Percentiles rank a stretch among this genome's conserved stretches.
Evolutionary conservation across 1,140 invertebrate species (phyloP).

Genomic region (Stenopsyche tienmushanensis): DNA sequence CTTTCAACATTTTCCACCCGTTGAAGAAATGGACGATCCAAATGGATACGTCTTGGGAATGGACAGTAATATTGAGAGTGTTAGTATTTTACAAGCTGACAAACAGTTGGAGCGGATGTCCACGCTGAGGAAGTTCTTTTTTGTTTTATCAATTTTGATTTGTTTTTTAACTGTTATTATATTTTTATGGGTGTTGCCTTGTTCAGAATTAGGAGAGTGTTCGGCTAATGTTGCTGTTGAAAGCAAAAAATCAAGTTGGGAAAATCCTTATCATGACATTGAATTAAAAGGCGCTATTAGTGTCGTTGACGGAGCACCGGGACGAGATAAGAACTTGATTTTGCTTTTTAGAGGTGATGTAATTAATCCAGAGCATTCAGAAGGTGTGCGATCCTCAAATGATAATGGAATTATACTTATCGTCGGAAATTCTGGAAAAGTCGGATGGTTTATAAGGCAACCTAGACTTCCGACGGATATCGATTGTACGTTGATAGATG

Average conservation of each 20-base stretch:
- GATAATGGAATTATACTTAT: conserved; percentile 61
- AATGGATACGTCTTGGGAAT: conserved; percentile 33
- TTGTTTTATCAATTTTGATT: conserved; percentile 66
- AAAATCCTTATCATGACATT: conserved; percentile 67
- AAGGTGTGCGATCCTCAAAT: conserved; percentile 53
- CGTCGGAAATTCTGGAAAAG: conserved; percentile 62
- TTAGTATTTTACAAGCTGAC: conserved; percentile 35
- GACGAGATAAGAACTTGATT: conserved; percentile 65
- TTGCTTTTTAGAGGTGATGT: conserved; percentile 67
- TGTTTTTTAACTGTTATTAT: conserved; percentile 69
- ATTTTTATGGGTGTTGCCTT: conserved; percentile 75
- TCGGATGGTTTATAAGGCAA: conserved; percentile 66
- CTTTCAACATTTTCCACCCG: conserved; percentile 33
- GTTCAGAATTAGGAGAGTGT: conserved; percentile 62
- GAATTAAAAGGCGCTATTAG: conserved; percentile 72
- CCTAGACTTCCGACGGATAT: conserved; percentile 65
- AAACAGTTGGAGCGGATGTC: conserved; percentile 36
- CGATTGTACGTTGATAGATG: conserved; percentile 69
- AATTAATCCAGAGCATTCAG: conserved; percentile 57
- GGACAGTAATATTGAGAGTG: conserved; percentile 32
- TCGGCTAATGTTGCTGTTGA: conserved; percentile 58
- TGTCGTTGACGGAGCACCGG: conserved; percentile 62
- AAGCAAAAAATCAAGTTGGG: conserved; percentile 65
- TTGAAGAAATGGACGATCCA: conserved; percentile 37
- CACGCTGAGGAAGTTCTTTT: conserved; percentile 62